Base-by-base conservation (phyloP, 1,140 invertebrate species). In the Cephus cinctus region DNA sequence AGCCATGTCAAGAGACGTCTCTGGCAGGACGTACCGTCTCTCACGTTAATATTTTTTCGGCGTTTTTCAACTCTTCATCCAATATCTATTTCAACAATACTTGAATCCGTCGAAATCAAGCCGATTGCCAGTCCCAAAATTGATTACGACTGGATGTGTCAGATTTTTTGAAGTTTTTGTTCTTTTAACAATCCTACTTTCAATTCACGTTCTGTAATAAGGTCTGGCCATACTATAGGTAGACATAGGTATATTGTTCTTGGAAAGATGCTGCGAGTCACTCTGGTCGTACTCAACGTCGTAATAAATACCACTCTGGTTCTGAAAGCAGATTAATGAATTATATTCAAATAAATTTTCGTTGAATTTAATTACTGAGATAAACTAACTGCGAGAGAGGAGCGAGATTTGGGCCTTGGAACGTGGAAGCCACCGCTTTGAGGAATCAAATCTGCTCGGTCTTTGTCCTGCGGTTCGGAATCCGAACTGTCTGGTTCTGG, bases 301-400 rank as follows among this genome's bases (percentile, higher is more conserved):
- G 59, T 91, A 91, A 69, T 92, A 92, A 55, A 92, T 92, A 36
- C 87, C 88, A 57, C 86, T 90, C 79, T 91, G 89, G 72, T 90
- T 90, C 88, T 81, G 59, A 38, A 72, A 73, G n/a, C n/a, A n/a
- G 48, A 56, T 18, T 43, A 45, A 34, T 30, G 27, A 31, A n/a
- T 21, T 57, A 34, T 47, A 11, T 43, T 54, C 35, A 39, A 42
- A 48, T 14, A 34, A n/a, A 25, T 47, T 35, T 41, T 42, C 35
- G 25, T 32, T 43, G 15, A 21, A 34, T 18, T 21, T 41, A 20
- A 36, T 47, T 40, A 41, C 23, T 41, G 31, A 25, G 25, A 30
- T n/a, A 44, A 44, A 75, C 76, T 75, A 74, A 87, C 85, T 49
- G 86, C 82, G 61, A 87, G 75, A 39, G 85, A 87, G 38, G 83